Conservation (phyloP, 35 echinoderm and acorn worm genomes). For the Anneissia japonica region DNA sequence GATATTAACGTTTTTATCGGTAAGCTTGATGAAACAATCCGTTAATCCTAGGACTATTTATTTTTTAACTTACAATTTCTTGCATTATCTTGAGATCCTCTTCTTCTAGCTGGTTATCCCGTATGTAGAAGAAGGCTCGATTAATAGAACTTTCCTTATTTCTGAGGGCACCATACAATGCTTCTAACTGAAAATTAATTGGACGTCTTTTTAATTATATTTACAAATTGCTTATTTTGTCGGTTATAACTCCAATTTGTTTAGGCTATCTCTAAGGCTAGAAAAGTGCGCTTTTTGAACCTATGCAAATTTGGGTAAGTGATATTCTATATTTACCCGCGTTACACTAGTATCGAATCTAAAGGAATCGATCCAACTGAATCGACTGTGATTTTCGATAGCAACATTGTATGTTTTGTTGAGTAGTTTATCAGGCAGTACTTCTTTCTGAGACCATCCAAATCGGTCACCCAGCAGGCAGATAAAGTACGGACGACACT, state of each 20-base stretch:
- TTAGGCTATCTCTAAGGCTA: too few relatives aligned
- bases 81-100: slow-evolving; percentile 36
- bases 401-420: slow-evolving; percentile 64
- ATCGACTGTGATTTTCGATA: slow-evolving; percentile 36
- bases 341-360: slow-evolving; percentile 76
- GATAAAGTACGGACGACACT: slow-evolving; percentile 84
- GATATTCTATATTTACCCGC: slow-evolving; percentile 35
- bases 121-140: slow-evolving; percentile 57
- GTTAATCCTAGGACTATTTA: too few relatives aligned
- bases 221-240: too few relatives aligned
- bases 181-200: slow-evolving; percentile 47
- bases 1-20: too few relatives aligned
- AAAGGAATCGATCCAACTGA: slow-evolving; percentile 68
- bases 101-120: slow-evolving; percentile 36
- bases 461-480: slow-evolving; percentile 78
- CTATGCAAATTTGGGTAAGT: too few relatives aligned
- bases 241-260: too few relatives aligned
- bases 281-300: too few relatives aligned
- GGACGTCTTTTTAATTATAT: too few relatives aligned
- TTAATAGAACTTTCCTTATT: background rate
- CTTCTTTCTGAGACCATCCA: slow-evolving; percentile 69
- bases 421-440: slow-evolving; percentile 55
- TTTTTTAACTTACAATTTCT: background rate
- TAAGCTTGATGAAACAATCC: too few relatives aligned
- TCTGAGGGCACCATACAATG: slow-evolving; percentile 63